Evolutionary conservation across 1,140 invertebrate genomes (phyloP).

Genomic region (Telenomus remus): DNA sequence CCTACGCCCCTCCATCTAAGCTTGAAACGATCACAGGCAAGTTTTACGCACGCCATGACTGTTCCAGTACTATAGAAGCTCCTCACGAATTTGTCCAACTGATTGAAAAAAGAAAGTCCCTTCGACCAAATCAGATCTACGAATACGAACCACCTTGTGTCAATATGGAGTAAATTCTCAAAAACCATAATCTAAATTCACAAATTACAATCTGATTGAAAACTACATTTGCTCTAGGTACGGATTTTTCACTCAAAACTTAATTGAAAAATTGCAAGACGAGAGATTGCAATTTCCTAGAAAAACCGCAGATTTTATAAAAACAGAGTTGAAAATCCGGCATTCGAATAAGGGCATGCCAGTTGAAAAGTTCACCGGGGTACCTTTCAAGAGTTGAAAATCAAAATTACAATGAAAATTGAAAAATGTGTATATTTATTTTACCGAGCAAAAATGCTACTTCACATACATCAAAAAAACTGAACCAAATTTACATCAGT

Average conservation of each 20-base stretch:
- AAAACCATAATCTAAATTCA: neutral
- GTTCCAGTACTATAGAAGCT: conserved; percentile 26
- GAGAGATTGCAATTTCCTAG: conserved; percentile 62
- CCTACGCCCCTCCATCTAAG: conserved; percentile 17
- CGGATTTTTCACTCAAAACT: conserved; percentile 62
- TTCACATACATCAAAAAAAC: too few relatives aligned
- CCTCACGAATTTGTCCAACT: conserved; percentile 61
- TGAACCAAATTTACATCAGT: too few relatives aligned
- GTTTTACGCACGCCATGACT: conserved; percentile 66
- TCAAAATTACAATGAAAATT: neutral
- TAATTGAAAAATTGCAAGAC: conserved; percentile 60
- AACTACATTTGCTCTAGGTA: conserved; percentile 59
- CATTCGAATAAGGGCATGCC: conserved; percentile 52
- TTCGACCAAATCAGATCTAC: conserved; percentile 61
- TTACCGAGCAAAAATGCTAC: too few relatives aligned
- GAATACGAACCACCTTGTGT: conserved; percentile 59
- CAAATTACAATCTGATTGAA: neutral
- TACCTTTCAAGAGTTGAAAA: conserved; percentile 49
- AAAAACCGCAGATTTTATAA: conserved; percentile 61
- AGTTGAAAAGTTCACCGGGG: conserved; percentile 59
- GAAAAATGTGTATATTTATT: too few relatives aligned
- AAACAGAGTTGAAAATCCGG: conserved; percentile 61
- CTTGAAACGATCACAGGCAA: conserved; percentile 57
- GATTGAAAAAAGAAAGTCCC: conserved; percentile 48
- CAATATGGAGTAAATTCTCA: conserved; percentile 66